A percentile compares a stretch with the other conserved stretches of the same genome.
phyloP scores from a whole-genome alignment of 2,113 vertebrate species.

The Archilochus colubris region DNA sequence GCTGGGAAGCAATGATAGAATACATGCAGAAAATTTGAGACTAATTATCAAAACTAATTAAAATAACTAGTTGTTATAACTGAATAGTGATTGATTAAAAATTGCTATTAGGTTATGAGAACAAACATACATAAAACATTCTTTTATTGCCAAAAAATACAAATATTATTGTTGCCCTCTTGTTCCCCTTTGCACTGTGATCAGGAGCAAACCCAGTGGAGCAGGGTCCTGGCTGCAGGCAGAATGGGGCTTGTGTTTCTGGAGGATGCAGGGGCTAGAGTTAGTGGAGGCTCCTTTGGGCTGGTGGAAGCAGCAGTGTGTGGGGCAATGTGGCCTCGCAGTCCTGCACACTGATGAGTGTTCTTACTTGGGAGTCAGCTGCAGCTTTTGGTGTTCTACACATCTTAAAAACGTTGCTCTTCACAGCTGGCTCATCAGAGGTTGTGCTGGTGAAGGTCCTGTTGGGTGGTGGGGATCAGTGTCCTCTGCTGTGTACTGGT shows the following conservation, averaged over 20 bases:
- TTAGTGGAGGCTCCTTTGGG: neutral
- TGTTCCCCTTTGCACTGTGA: accelerated
- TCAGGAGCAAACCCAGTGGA: neutral
- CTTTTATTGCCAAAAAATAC: neutral
- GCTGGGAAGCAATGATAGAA: neutral
- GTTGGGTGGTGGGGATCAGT: neutral
- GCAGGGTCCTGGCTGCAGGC: neutral
- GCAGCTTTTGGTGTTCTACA: neutral
- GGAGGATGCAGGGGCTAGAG: neutral
- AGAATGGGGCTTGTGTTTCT: neutral
- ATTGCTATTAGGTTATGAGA: neutral
- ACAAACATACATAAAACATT: neutral
- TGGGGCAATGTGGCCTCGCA: neutral
- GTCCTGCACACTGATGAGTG: neutral
- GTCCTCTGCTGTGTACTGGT: neutral
- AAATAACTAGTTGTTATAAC: neutral
- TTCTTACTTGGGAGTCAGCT: neutral
- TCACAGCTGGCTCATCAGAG: neutral
- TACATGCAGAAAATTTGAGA: neutral
- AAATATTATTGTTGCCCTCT: neutral
- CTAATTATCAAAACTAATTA: neutral
- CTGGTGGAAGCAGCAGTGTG: neutral
- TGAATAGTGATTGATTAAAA: neutral
- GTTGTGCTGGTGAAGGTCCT: neutral
- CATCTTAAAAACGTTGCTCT: neutral